These are phyloP conservation scores for Gallinago undulata DNA, from an alignment of 2,113 vertebrate species.

Conservation along the genomic window DNA sequence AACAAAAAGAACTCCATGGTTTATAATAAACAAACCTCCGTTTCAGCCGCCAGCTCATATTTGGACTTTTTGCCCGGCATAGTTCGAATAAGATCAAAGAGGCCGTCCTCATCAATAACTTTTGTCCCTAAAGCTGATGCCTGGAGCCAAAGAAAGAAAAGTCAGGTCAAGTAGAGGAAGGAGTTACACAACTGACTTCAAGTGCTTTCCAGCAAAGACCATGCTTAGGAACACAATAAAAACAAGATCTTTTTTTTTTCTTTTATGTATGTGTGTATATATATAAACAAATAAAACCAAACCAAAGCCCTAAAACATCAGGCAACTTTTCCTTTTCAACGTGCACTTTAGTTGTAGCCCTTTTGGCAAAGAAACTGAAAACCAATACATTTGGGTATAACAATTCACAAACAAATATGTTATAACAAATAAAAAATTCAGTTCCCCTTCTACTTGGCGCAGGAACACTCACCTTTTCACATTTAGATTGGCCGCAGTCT, in stretches of 20 bases:
- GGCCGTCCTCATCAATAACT: slow-evolving; percentile 90
- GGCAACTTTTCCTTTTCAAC: not conserved
- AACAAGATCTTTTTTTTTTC: not conserved
- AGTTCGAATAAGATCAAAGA: slow-evolving; percentile 89
- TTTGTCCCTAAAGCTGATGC: slow-evolving; percentile 89
- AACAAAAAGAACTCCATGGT: not conserved
- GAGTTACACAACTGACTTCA: not conserved
- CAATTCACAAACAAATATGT: not conserved
- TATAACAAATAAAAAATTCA: not conserved
- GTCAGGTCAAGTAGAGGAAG: not conserved
- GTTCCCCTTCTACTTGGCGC: accelerated
- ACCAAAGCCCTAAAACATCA: not conserved
- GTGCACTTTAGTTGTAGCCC: not conserved
- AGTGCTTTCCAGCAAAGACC: not conserved
- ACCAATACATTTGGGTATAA: not conserved
- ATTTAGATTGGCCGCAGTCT: slow-evolving; percentile 89
- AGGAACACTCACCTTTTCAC: slow-evolving; percentile 84
- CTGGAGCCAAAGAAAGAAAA: slow-evolving; percentile 70
- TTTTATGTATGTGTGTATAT: accelerated
- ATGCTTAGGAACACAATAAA: not conserved
- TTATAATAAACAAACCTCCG: slow-evolving; percentile 78
- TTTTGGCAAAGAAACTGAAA: not conserved
- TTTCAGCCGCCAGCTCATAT: slow-evolving; percentile 88
- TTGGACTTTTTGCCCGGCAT: slow-evolving; percentile 96
- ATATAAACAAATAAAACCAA: not conserved